These are phyloP conservation scores for Drosophila rufa DNA, from an alignment of 1,140 invertebrate species.

Conservation along the genomic window DNA sequence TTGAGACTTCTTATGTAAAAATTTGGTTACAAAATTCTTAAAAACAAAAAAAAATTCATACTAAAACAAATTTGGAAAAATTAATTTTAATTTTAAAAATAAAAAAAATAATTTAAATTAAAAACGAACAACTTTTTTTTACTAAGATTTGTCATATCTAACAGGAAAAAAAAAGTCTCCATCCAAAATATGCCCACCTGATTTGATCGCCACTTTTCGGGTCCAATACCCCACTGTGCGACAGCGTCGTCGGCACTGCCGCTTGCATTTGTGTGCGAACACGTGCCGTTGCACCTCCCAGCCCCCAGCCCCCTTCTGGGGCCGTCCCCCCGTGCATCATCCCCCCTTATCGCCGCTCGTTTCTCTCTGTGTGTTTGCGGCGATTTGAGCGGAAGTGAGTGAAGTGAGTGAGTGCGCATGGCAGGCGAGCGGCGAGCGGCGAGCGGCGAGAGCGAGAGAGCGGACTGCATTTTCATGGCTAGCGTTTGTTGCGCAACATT, in stretches of 20 bases:
- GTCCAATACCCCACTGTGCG: too few relatives aligned
- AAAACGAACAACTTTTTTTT: too few relatives aligned
- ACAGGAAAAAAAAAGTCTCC: too few relatives aligned
- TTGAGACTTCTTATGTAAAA: too few relatives aligned
- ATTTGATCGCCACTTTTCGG: too few relatives aligned
- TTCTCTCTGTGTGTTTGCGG: conserved; percentile 31
- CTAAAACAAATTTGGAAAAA: too few relatives aligned
- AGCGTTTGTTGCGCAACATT: conserved; percentile 74
- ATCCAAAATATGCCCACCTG: too few relatives aligned
- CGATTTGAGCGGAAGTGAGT: conserved; percentile 71
- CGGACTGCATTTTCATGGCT: conserved; percentile 73
- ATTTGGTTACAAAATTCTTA: too few relatives aligned
- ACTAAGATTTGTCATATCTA: too few relatives aligned
- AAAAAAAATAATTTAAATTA: too few relatives aligned
- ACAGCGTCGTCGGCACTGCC: conserved; percentile 47
- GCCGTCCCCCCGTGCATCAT: conserved; percentile 26
- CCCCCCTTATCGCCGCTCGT: conserved; percentile 10
- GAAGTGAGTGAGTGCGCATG: conserved; percentile 70
- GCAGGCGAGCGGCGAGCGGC: conserved; percentile 23
- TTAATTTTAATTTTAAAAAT: too few relatives aligned
- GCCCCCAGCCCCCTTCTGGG: conserved; percentile 16
- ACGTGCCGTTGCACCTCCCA: conserved; percentile 74
- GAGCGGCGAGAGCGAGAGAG: conserved; percentile 19
- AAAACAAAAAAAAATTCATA: too few relatives aligned
- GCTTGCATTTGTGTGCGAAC: conserved; percentile 78